Evolutionary conservation across 2,888 invertebrate genomes (phyloP).

Genomic region (Proisotoma minuta): DNA sequence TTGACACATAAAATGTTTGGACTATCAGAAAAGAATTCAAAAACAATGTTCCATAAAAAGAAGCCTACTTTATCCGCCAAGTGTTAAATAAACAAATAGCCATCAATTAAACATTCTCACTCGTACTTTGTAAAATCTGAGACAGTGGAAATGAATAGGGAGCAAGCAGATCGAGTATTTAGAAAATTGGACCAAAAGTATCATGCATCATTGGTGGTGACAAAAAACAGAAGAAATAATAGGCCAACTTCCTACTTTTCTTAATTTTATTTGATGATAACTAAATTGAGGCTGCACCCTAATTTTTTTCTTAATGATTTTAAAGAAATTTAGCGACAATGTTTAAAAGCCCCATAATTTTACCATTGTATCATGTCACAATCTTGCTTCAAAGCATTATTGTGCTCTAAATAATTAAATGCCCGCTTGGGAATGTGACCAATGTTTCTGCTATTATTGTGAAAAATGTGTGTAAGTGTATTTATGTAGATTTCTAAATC

Average conservation of each 20-base stretch:
- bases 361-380: neutral
- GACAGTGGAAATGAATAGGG: neutral
- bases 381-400: too few relatives aligned
- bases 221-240: constrained; percentile 1
- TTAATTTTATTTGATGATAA: neutral
- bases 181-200: constrained; percentile 15
- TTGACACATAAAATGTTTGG: too few relatives aligned
- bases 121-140: neutral
- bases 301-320: neutral
- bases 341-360: neutral
- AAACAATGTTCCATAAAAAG: neutral
- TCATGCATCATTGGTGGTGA: constrained; percentile 15
- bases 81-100: neutral
- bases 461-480: neutral
- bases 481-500: neutral
- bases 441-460: too few relatives aligned
- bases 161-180: neutral
- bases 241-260: constrained; percentile 3
- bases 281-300: constrained; percentile 4
- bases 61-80: too few relatives aligned
- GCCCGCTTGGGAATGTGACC: too few relatives aligned
- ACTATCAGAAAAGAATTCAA: constrained; percentile 5
- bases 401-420: too few relatives aligned
- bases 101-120: neutral
- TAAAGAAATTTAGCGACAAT: neutral